These are phyloP conservation scores for Toxostoma redivivum DNA, from an alignment of 2,113 vertebrate genomes.

Conservation along the genomic window DNA sequence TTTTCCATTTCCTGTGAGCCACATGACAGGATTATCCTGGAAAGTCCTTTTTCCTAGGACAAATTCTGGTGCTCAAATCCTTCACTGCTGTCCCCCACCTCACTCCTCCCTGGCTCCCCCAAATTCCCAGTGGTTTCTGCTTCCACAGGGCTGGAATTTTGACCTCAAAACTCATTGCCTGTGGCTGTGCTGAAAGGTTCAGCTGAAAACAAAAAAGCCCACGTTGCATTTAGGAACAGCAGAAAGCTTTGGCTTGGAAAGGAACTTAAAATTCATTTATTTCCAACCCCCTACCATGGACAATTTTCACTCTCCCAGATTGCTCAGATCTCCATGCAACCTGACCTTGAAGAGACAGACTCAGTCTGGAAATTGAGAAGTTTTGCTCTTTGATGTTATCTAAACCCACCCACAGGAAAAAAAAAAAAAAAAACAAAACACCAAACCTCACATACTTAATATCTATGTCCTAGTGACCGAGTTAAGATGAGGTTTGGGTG, in stretches of 20 bases:
- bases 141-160: background rate
- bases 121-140: background rate
- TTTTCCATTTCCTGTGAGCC: background rate
- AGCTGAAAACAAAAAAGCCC: background rate
- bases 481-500: background rate
- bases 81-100: background rate
- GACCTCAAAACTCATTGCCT: no score
- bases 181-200: background rate
- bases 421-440: no score
- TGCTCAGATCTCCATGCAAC: background rate
- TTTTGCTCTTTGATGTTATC: background rate
- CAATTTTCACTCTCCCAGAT: background rate
- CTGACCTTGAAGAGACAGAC: background rate
- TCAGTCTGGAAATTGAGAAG: background rate
- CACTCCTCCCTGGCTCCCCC: background rate
- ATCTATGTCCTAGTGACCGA: background rate
- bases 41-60: background rate
- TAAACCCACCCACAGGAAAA: background rate
- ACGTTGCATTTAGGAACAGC: fast-evolving
- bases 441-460: background rate
- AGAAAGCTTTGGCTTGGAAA: background rate
- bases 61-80: background rate
- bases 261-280: background rate
- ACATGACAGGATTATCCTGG: background rate
- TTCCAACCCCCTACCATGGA: background rate